Evolutionary conservation across 1,140 invertebrate genomes (phyloP).

Genomic region (Drosophila parabipectinata): DNA sequence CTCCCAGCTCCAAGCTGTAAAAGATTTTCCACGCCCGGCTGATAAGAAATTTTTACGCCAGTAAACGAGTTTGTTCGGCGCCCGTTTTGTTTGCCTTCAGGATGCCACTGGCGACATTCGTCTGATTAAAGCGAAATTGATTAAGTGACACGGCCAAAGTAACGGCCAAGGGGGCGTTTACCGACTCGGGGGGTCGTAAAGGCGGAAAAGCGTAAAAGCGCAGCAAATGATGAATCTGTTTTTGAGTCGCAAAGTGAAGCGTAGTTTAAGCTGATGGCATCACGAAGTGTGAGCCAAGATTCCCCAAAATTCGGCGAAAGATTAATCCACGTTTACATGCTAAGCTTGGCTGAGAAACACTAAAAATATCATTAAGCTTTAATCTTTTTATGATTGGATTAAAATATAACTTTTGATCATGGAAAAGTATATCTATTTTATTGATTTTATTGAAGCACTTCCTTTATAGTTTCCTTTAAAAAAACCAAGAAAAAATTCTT

Average conservation of each 20-base stretch:
- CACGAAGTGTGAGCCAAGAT: slow-evolving; percentile 2
- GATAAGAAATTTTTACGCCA: slow-evolving; percentile 60
- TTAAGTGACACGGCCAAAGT: slow-evolving; percentile 69
- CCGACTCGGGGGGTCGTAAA: slow-evolving; percentile 2
- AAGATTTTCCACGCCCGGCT: slow-evolving; percentile 24
- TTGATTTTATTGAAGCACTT: slow-evolving; percentile 29
- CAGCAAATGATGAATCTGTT: slow-evolving; percentile 46
- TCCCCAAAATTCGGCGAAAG: slow-evolving; percentile 9
- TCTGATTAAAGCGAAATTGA: slow-evolving; percentile 81
- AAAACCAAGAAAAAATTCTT: slow-evolving; percentile 15
- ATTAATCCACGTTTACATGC: slow-evolving; percentile 13
- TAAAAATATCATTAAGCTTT: neutral
- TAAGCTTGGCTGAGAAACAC: neutral
- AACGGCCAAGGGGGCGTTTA: slow-evolving; percentile 19
- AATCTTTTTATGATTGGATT: neutral
- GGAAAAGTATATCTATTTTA: neutral
- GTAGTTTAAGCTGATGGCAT: slow-evolving; percentile 36
- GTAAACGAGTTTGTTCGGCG: slow-evolving; percentile 39
- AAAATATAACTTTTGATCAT: neutral
- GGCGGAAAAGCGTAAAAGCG: slow-evolving; percentile 32
- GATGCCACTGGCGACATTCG: slow-evolving; percentile 73
- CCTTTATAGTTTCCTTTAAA: slow-evolving; percentile 21
- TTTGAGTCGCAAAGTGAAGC: slow-evolving; percentile 33
- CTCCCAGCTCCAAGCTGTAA: slow-evolving; percentile 26
- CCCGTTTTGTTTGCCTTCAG: slow-evolving; percentile 67